Evolutionary conservation across 2,888 invertebrate genomes (phyloP), one percentile per base, ranked within the genome.

Genomic region (Kuschelorhynchus macadamiae): DNA sequence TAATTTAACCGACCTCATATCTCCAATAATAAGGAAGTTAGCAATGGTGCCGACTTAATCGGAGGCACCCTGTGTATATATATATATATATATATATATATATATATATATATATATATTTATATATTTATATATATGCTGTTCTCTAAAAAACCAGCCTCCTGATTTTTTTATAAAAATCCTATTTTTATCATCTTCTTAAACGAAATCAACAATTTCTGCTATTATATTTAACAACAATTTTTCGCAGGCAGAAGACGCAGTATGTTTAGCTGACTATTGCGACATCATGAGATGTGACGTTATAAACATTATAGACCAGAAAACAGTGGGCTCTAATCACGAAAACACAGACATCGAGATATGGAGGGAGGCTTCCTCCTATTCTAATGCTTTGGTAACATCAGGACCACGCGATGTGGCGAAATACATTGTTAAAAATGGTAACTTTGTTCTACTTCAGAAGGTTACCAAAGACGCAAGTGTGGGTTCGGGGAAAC

Each of bases 261-360:
- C 95, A 70, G 92, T 96, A 78, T 97, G 97, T 84, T 88, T 96
- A 78, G 95, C 96, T 55, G 95, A 96, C 84, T 96, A 93, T 85
- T 97, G 97, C 87, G 96, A 97, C 85, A 94, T 97, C 77, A 95
- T 97, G 92, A 90, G 97, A 75, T 97, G 97, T 84, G 95, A 96
- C 82, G 94, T 96, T 56, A 86, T 95, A 75, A 87, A 91, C 73
- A 90, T 91, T 68, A 91, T 92, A 80, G 92, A 92, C 70, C 85
- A 86, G 53, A 87, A 89, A 77, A 86, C 89, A 72, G 90, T 90
- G 70, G 89, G 89, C 77, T 87, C 88, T 44, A 88, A 87, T 71
- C 87, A 88, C 16, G 87, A 90, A 17, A 89, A 88, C 78, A 94
- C 94, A 5, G 94, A 94, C 78, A 89, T 94, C 72, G 93, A 94